A percentile compares a stretch with the other conserved stretches of the same genome.
phyloP scores from a whole-genome alignment of 2,797 vertebrate genomes.

The Gephyroberyx darwinii region DNA sequence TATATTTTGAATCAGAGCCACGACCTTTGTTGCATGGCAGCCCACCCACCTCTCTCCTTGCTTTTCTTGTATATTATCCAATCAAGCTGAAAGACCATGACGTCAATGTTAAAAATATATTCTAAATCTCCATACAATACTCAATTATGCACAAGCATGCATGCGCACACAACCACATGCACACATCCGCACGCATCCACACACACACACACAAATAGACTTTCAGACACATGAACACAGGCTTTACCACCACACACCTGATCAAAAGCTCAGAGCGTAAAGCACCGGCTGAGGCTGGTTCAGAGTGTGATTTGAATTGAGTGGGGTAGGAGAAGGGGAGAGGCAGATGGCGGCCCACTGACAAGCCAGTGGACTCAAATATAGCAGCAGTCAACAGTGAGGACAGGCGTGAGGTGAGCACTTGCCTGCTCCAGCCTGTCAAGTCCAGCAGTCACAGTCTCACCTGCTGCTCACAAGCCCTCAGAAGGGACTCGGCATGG shows the following conservation, averaged over 20 bases:
- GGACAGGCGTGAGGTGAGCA: conserved; percentile 23
- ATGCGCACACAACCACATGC: not conserved
- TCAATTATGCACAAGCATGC: not conserved
- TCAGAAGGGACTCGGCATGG: conserved; percentile 33
- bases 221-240: conserved; percentile 11
- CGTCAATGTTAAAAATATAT: not conserved
- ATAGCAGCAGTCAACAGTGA: conserved; percentile 25
- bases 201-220: conserved; percentile 2
- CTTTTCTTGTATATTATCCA: not conserved
- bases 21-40: not conserved
- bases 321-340: conserved; percentile 8
- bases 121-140: conserved; percentile 10
- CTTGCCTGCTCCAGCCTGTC: conserved; percentile 23
- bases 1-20: not conserved
- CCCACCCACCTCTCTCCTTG: not conserved
- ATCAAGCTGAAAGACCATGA: not conserved
- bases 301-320: conserved; percentile 34
- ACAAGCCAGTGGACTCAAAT: conserved; percentile 23
- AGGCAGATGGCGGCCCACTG: conserved; percentile 9
- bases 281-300: conserved; percentile 20
- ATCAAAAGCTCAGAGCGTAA: conserved; percentile 44
- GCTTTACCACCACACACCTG: conserved; percentile 32
- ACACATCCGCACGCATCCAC: not conserved
- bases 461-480: conserved; percentile 55
- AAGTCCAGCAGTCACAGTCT: conserved; percentile 45